A percentile compares a stretch with the other conserved stretches of the same genome.
phyloP scores from a whole-genome alignment of 2,888 invertebrate species.

The Drosophila siamana region DNA sequence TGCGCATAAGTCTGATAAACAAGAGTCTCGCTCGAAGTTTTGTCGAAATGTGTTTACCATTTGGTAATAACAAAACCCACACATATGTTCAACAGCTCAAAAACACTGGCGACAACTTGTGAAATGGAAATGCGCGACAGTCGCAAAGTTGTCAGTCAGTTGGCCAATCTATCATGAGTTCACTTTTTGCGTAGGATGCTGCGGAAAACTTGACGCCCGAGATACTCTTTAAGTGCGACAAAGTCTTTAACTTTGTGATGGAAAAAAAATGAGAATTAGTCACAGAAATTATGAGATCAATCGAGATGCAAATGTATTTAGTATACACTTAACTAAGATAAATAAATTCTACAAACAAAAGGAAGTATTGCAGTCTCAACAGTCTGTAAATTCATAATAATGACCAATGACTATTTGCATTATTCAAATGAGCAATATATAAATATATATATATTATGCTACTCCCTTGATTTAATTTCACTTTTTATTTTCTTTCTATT shows the following conservation, averaged over 20 bases:
- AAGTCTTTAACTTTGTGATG: background rate
- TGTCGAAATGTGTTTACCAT: constrained; percentile 33
- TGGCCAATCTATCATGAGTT: constrained; percentile 59
- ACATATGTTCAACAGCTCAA: background rate
- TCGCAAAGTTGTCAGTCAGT: constrained; percentile 51
- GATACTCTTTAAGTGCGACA: constrained; percentile 37
- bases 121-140: constrained; percentile 53
- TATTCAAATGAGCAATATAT: no score
- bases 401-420: no score
- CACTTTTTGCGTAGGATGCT: constrained; percentile 34
- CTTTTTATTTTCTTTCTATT: no score
- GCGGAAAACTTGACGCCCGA: background rate
- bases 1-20: constrained; percentile 28
- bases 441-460: no score
- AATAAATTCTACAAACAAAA: no score
- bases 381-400: no score
- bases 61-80: constrained; percentile 46
- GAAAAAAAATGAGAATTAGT: no score
- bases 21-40: constrained; percentile 26
- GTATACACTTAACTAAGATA: no score
- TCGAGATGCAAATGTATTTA: no score
- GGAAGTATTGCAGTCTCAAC: no score
- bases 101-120: constrained; percentile 55
- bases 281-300: no score
- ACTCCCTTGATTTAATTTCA: no score